phyloP scores from a whole-genome alignment of 1,140 invertebrate genomes.

The Drosophila cardini region DNA sequence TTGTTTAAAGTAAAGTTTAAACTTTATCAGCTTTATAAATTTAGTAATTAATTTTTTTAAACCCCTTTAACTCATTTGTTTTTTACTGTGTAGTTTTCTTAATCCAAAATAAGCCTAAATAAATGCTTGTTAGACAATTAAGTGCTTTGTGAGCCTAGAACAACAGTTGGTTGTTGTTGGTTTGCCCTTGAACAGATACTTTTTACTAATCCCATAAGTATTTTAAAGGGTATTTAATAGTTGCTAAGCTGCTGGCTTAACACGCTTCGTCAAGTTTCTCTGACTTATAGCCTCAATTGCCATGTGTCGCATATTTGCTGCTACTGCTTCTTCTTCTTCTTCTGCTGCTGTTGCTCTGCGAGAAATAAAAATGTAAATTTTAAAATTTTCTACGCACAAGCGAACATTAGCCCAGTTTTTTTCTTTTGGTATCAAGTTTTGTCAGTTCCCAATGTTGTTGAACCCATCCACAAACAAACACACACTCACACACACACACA shows the following conservation, averaged over 20 bases:
- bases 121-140: too few relatives aligned
- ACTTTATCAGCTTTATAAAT: too few relatives aligned
- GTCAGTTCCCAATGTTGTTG: not conserved
- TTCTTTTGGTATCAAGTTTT: too few relatives aligned
- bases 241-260: constrained; percentile 11
- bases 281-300: constrained; percentile 62
- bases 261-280: constrained; percentile 2
- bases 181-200: not conserved
- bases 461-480: constrained; percentile 8
- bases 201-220: constrained; percentile 13
- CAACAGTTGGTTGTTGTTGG: too few relatives aligned
- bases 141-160: too few relatives aligned
- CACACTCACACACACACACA: not conserved
- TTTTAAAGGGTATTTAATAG: constrained; percentile 27
- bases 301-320: constrained; percentile 75
- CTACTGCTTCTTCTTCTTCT: constrained; percentile 4
- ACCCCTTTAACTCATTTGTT: too few relatives aligned
- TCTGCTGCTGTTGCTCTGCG: constrained; percentile 30
- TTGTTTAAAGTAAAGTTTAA: too few relatives aligned
- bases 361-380: constrained; percentile 77
- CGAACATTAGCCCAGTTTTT: constrained; percentile 60
- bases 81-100: too few relatives aligned
- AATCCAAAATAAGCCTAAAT: too few relatives aligned
- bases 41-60: too few relatives aligned
- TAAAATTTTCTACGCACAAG: constrained; percentile 77